Conservation (phyloP, 2,888 invertebrate species). For the Beris morrisii region DNA sequence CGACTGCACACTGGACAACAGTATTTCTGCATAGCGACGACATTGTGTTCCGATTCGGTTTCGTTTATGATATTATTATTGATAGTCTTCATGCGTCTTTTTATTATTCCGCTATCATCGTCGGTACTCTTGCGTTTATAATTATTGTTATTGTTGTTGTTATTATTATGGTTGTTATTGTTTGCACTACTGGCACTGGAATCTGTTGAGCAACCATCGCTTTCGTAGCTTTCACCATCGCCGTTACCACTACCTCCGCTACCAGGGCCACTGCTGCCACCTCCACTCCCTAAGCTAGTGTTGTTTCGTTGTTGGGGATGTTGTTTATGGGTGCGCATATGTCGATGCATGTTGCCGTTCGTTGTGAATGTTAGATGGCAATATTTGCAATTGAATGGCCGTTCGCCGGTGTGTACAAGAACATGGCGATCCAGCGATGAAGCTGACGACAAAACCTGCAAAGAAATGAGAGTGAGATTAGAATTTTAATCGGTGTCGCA, state of each 20-base stretch:
- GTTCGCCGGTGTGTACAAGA: conserved; percentile 76
- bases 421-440: conserved; percentile 79
- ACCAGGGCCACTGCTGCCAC: conserved; percentile 44
- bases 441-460: conserved; percentile 71
- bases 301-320: conserved; percentile 53
- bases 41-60: conserved; percentile 28
- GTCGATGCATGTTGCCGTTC: conserved; percentile 84
- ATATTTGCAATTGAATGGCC: conserved; percentile 76
- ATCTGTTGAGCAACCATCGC: conserved; percentile 60
- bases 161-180: conserved; percentile 52
- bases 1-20: conserved; percentile 68
- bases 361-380: conserved; percentile 82
- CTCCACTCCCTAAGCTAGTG: conserved; percentile 42
- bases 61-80: conserved; percentile 47
- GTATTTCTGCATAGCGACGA: conserved; percentile 44
- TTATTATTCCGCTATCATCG: conserved; percentile 45
- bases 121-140: conserved; percentile 49
- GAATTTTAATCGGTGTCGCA: no score
- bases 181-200: conserved; percentile 54
- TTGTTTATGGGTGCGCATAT: conserved; percentile 71
- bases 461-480: not conserved
- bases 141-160: conserved; percentile 44
- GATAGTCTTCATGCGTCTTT: conserved; percentile 49
- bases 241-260: conserved; percentile 37
- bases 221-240: conserved; percentile 62